Base-by-base conservation (phyloP, 2,888 invertebrate species). In the Balanococcus diminutus region DNA sequence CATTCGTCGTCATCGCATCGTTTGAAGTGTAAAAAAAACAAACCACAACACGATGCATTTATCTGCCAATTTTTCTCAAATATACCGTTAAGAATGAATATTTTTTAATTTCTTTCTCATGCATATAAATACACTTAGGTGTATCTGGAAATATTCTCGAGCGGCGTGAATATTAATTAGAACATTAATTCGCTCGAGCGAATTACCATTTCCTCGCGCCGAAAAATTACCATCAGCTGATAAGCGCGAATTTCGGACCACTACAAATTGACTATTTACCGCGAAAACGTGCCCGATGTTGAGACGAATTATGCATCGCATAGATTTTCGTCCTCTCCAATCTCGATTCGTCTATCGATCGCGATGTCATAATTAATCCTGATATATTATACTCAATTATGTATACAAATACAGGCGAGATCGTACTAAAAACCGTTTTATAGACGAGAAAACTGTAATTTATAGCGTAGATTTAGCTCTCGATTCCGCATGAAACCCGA, bases 351-450 rank as follows among this genome's bases (percentile, higher is more conserved):
- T n/a, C 8, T 22, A 8, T 56, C 56, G 56, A 56, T 56, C 56
- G 56, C 22, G 56, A 56, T 56, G 56, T 56, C 56, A 56, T 56
- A 56, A 56, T 56, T 56, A 56, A 56, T 56, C 56, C 56, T 36
- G 8, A 36, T 36, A 36, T 8, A 36, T 4, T 6, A 36, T 4
- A 36, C 4, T 6, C 4, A 36, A 36, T 6, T 36, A 36, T 36
- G 8, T 36, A 8, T 36, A 36, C 36, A 19, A 3, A 51, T 2
- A 56, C 19, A 56, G 14, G 22, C 22, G 2, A 56, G 22, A 56
- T 56, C 56, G 22, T 56, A 22, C 56, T 56, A 56, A 56, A 56
- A 56, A 56, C 22, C 19, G 22, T 56, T 56, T 56, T 22, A n/a
- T n/a, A n/a, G 56, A 56, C 56, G 11, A 56, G 56, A 8, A n/a